Percentiles rank a stretch among this genome's conserved stretches.
These are phyloP conservation scores for Apaloderma vittatum DNA, from an alignment of 2,113 vertebrate genomes.

Conservation along the genomic window DNA sequence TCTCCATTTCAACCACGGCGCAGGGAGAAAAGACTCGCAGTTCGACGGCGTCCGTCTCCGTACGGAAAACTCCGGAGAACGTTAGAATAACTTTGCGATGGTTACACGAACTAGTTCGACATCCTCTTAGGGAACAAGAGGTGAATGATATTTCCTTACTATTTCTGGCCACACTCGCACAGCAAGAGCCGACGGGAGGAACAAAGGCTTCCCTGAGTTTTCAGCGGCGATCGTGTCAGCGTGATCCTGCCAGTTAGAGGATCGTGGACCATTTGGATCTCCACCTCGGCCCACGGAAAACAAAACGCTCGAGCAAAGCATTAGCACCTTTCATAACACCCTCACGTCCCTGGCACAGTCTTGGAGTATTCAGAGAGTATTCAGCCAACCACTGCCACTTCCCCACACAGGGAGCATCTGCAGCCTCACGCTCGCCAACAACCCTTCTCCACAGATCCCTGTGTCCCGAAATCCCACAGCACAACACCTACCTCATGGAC, in stretches of 20 bases:
- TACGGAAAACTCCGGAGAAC: not conserved
- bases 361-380: not conserved
- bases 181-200: not conserved
- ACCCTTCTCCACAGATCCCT: not conserved
- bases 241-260: not conserved
- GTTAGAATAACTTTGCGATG: not conserved
- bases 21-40: not conserved
- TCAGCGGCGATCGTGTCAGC: not conserved
- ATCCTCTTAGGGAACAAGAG: not conserved
- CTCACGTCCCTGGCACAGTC: not conserved
- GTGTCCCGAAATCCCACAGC: not conserved
- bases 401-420: not conserved
- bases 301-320: not conserved
- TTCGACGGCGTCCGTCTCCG: accelerated
- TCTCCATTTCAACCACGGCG: not conserved
- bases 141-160: constrained; percentile 15
- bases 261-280: not conserved
- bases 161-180: constrained; percentile 5
- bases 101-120: not conserved
- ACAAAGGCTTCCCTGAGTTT: not conserved
- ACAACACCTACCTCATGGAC: accelerated
- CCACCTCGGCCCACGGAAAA: not conserved
- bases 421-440: not conserved
- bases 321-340: not conserved
- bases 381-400: not conserved